Evolutionary conservation across 2,888 invertebrate species (phyloP).

Genomic region (Andrena bucephala): DNA sequence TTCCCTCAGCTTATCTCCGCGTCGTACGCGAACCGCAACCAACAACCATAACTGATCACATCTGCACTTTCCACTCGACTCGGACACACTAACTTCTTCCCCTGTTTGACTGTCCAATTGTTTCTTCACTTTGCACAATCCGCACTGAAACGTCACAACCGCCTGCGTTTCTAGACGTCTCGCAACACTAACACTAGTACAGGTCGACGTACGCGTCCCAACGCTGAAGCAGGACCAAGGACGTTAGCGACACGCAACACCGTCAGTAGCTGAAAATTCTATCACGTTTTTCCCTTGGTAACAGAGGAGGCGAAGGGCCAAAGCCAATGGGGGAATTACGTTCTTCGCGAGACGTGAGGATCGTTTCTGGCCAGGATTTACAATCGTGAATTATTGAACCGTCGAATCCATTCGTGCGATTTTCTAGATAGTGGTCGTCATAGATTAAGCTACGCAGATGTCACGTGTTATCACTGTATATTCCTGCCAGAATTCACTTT

Average conservation of each 20-base stretch:
- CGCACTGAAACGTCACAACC: neutral
- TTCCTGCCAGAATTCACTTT: slow-evolving; percentile 4
- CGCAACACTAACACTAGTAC: neutral
- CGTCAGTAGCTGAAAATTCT: slow-evolving; percentile 25
- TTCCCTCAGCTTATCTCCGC: slow-evolving; percentile 41
- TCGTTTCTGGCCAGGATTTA: slow-evolving; percentile 49
- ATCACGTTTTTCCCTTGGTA: slow-evolving; percentile 10
- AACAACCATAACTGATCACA: slow-evolving; percentile 26
- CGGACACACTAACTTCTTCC: neutral
- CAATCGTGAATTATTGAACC: slow-evolving; percentile 63
- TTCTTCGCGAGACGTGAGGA: slow-evolving; percentile 61
- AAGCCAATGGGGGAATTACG: slow-evolving; percentile 38
- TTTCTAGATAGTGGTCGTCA: slow-evolving; percentile 2
- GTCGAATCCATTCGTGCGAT: slow-evolving; percentile 44
- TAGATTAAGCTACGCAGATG: slow-evolving; percentile 42
- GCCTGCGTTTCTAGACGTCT: too few species aligned
- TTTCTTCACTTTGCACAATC: neutral
- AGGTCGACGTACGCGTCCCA: neutral
- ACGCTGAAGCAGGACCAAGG: neutral
- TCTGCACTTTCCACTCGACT: neutral
- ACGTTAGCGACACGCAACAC: neutral
- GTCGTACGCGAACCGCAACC: slow-evolving; percentile 3
- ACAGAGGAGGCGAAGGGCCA: slow-evolving; percentile 6
- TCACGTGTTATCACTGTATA: neutral
- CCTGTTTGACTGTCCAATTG: neutral